A percentile compares a stretch with the other conserved stretches of the same genome.
Conservation (phyloP, 2,888 invertebrate genomes). For the Ceraclea dissimilis region DNA sequence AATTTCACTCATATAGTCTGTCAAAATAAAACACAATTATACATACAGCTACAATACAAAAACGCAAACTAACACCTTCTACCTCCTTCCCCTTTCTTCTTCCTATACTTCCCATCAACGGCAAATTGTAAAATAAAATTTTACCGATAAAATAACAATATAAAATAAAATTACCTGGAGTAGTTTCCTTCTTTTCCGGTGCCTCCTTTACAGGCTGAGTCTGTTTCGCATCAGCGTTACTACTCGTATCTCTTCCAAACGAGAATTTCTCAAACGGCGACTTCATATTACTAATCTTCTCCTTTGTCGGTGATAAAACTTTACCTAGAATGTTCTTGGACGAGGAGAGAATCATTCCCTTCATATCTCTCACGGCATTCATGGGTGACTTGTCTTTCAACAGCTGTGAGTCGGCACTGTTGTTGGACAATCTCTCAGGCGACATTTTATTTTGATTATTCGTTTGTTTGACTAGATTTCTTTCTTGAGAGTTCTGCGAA, state of each 20-base stretch:
- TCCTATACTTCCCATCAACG: no score
- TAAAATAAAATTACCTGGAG: no score
- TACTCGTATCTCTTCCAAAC: slow-evolving; percentile 28
- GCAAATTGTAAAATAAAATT: no score
- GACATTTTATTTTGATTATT: slow-evolving; percentile 28
- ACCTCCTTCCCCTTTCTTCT: no score
- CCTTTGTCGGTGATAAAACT: slow-evolving; percentile 68
- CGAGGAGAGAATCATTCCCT: slow-evolving; percentile 60
- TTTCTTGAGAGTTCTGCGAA: slow-evolving; percentile 33
- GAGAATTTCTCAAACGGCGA: slow-evolving; percentile 25
- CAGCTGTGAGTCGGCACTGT: slow-evolving; percentile 26
- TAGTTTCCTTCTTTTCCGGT: background rate
- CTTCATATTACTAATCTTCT: slow-evolving; percentile 40
- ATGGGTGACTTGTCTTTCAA: slow-evolving; percentile 45
- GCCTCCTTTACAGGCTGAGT: background rate
- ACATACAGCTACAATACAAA: no score
- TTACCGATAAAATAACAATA: no score
- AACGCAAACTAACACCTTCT: no score
- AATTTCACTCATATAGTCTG: no score
- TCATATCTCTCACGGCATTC: slow-evolving; percentile 59
- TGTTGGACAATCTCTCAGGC: slow-evolving; percentile 24
- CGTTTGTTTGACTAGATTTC: slow-evolving; percentile 25
- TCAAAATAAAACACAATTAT: no score
- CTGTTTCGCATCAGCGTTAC: background rate
- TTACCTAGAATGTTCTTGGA: slow-evolving; percentile 66